Conservation (phyloP, 2,113 vertebrate species). For the Leptocoma aspasia region DNA sequence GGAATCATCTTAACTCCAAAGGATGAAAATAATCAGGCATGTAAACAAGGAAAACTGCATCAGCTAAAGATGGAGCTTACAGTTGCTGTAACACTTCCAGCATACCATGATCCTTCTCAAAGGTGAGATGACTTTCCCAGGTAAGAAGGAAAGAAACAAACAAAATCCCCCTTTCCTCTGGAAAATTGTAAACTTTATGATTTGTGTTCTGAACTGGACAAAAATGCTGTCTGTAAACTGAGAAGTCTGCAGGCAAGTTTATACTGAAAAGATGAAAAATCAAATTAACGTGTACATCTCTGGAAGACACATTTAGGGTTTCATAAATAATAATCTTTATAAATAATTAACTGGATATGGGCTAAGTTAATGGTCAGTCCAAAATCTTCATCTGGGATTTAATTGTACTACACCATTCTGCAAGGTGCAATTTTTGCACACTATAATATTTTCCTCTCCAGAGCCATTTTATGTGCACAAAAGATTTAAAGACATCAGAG, state of each 20-base stretch:
- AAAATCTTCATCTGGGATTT: neutral
- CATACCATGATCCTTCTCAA: neutral
- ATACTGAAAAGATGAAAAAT: neutral
- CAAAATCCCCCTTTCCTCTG: neutral
- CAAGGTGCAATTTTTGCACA: neutral
- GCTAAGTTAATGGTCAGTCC: neutral
- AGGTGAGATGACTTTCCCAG: neutral
- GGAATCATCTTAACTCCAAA: conserved; percentile 64
- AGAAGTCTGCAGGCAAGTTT: neutral
- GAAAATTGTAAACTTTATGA: neutral
- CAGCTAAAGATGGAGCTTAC: conserved; percentile 51
- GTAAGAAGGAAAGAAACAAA: conserved; percentile 19
- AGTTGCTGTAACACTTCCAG: conserved; percentile 18
- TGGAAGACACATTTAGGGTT: neutral
- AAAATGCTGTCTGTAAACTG: neutral
- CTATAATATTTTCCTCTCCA: neutral
- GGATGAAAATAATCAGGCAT: conserved; percentile 37
- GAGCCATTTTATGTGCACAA: neutral
- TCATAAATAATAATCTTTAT: neutral
- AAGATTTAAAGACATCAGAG: neutral
- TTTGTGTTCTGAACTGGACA: neutral
- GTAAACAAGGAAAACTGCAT: neutral
- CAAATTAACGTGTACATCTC: neutral
- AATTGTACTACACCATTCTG: too few species aligned
- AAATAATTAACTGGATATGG: neutral